Evolutionary conservation across 1,140 invertebrate species (phyloP).

Genomic region (Bombus superbus): DNA sequence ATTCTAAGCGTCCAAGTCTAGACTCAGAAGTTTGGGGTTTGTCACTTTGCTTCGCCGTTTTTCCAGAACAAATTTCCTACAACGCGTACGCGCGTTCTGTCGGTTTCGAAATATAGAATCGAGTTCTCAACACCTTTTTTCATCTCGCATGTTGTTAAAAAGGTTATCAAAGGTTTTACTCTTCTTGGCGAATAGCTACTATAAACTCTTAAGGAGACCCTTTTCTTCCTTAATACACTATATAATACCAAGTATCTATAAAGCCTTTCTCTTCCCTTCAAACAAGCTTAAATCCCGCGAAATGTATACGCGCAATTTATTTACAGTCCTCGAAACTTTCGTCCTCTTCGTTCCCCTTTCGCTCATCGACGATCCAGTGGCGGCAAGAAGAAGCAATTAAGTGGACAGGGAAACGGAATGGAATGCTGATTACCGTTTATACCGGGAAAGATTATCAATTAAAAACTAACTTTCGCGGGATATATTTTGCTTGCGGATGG

Average conservation of each 20-base stretch:
- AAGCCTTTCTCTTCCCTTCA: neutral
- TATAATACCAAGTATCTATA: neutral
- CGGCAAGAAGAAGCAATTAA: neutral
- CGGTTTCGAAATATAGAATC: too few species aligned
- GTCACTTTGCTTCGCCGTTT: neutral
- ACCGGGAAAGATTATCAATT: conserved; percentile 65
- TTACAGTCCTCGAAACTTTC: neutral
- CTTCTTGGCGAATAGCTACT: neutral
- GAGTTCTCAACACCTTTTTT: too few species aligned
- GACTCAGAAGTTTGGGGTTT: neutral
- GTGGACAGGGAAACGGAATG: conserved; percentile 29
- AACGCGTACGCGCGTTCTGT: too few species aligned
- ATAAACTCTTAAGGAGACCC: neutral
- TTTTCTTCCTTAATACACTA: too few species aligned
- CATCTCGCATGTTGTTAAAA: too few species aligned
- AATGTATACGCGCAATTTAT: neutral
- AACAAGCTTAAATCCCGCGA: neutral
- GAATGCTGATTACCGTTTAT: conserved; percentile 41
- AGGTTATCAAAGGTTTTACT: neutral
- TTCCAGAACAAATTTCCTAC: too few species aligned
- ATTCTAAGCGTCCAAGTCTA: too few species aligned
- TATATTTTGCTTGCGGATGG: conserved; percentile 63
- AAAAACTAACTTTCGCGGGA: conserved; percentile 65
- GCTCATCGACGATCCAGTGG: neutral
- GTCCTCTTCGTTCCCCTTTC: neutral